A percentile compares a stretch with the other conserved stretches of the same genome.
These are phyloP conservation scores for Caenorhabditis latens DNA, from an alignment of 1,140 invertebrate species.

Conservation along the genomic window DNA sequence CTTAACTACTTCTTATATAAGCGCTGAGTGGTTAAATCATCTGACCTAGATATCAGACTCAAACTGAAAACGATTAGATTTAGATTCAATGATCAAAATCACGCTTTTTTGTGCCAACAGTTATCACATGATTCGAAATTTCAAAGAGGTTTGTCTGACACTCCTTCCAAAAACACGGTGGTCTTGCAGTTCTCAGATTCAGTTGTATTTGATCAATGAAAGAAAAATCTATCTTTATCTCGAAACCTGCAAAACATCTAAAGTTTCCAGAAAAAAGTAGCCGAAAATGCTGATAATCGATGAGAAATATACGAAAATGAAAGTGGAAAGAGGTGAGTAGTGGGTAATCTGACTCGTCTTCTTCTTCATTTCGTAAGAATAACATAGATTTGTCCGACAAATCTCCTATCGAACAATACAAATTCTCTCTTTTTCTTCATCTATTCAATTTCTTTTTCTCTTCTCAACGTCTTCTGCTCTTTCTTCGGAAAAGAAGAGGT, in stretches of 20 bases:
- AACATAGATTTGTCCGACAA: neutral
- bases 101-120: too few species aligned
- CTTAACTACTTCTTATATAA: too few species aligned
- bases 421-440: neutral
- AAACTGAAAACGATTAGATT: too few species aligned
- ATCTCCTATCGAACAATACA: slow-evolving; percentile 34
- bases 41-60: too few species aligned
- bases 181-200: too few species aligned
- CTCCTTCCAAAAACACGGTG: too few species aligned
- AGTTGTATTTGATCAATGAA: too few species aligned
- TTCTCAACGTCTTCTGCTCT: slow-evolving; percentile 26
- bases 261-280: neutral
- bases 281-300: slow-evolving; percentile 1
- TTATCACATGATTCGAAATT: too few species aligned
- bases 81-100: too few species aligned
- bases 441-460: slow-evolving; percentile 15
- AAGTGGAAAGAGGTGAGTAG: neutral
- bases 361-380: neutral
- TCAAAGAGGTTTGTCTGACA: too few species aligned
- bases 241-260: neutral
- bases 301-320: slow-evolving; percentile 33
- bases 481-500: neutral
- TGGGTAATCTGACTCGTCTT: neutral
- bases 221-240: too few species aligned
- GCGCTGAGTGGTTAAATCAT: too few species aligned